Conservation (phyloP, 1,140 invertebrate genomes). For the Cardiocondyla obscurior region DNA sequence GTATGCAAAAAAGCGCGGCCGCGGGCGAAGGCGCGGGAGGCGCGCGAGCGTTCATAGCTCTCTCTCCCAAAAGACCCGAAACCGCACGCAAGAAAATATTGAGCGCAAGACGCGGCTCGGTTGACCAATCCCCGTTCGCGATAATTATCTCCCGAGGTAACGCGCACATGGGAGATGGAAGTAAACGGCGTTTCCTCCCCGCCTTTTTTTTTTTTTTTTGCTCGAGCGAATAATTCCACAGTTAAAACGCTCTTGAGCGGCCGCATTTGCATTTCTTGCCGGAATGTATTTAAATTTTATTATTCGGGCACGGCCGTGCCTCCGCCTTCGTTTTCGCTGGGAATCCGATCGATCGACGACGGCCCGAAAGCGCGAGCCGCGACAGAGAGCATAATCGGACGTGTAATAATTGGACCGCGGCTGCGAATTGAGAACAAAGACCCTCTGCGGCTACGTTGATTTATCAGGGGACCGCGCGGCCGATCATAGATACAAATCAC, state of each 20-base stretch:
- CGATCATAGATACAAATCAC: conserved; percentile 14
- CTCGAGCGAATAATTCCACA: conserved; percentile 41
- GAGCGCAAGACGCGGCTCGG: conserved; percentile 49
- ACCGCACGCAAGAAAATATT: conserved; percentile 63
- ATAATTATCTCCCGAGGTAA: conserved; percentile 58
- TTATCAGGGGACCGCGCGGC: not conserved
- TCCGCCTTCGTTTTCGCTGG: no score
- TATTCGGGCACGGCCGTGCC: not conserved
- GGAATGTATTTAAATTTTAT: conserved; percentile 28
- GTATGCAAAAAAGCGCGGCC: conserved; percentile 61
- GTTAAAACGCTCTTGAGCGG: conserved; percentile 17
- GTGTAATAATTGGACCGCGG: no score
- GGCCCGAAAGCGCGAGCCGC: not conserved
- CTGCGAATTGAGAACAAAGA: not conserved
- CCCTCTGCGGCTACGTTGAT: not conserved
- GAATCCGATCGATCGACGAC: no score
- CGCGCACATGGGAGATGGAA: conserved; percentile 32
- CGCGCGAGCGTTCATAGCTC: conserved; percentile 19
- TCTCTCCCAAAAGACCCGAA: conserved; percentile 50
- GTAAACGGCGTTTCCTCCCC: conserved; percentile 12
- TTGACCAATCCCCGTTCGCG: conserved; percentile 51
- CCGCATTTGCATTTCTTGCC: conserved; percentile 37
- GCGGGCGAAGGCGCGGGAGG: conserved; percentile 30
- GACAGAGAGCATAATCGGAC: not conserved
- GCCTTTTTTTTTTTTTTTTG: conserved; percentile 9